Evolutionary conservation across 53 echinoderm and acorn worm species (phyloP), one percentile per base, ranked within the genome.

Genomic region (Actinopyga echinites): DNA sequence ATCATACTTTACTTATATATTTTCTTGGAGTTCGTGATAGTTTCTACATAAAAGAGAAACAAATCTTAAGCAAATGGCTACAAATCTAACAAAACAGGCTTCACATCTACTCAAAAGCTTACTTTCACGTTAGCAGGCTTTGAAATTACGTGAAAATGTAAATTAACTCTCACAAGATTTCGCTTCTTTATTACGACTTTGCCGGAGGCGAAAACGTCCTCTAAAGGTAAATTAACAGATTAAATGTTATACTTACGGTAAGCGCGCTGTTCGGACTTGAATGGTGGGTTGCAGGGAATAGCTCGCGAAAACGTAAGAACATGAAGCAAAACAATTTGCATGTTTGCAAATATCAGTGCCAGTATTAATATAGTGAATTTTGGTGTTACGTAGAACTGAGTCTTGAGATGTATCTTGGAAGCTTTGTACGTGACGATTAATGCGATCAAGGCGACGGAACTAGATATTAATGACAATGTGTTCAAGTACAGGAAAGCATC

Each of bases 401-500:
- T 83, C 45, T 84, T 80, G 43, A 95, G 87, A 10, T 88, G 85
- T 4, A 83, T 77, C 26, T 65, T 86, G 37, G 93, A 93, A 24
- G 93, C 95, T 38, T 88, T 88, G 57, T 79, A 89, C 60, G 93
- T 71, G 3, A 93, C 42, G 53, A 83, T 35, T 1, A 95, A 73
- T 25, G 93, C 91, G 1, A 68, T 59, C 42, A 91, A 73, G 75
- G 89, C 89, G 40, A 93, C 60, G 2, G 90, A 53, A 23, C 84
- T 89, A 8, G 95, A 95, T 29, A 85, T n/a, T 4, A 95, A 22
- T 9, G 88, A 86, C 35, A 95, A 6, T 12, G 74, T 37, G 82
- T 95, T 91, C 44, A 95, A 84, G 59, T 91, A 90, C 32, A 95
- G 56, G 69, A 83, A 92, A 21, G 93, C 95, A 44, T 93, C 93